Evolutionary conservation across 2,888 invertebrate species (phyloP).

Genomic region (Beris morrisii): DNA sequence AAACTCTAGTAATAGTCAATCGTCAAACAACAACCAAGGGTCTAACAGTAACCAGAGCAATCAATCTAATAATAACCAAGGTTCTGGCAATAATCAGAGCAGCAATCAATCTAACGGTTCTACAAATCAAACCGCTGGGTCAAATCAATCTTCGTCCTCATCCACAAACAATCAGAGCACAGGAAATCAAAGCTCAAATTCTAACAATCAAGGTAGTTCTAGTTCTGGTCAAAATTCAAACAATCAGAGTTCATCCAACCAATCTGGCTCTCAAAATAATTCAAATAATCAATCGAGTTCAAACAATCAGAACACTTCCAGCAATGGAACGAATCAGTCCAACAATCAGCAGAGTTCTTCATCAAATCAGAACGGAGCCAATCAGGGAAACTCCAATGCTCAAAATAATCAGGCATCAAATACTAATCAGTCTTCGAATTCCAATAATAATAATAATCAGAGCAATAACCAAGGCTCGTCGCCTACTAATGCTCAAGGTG

Average conservation of each 20-base stretch:
- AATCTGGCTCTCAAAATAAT: not conserved
- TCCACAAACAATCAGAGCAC: slow-evolving; percentile 7
- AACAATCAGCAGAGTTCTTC: slow-evolving; percentile 32
- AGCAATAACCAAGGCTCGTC: slow-evolving; percentile 32
- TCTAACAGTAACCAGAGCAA: slow-evolving; percentile 37
- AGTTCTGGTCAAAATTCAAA: not conserved
- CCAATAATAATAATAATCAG: too few relatives aligned
- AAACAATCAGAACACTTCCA: slow-evolving; percentile 6
- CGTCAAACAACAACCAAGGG: not conserved
- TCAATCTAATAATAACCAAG: slow-evolving; percentile 34
- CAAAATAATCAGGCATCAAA: slow-evolving; percentile 8
- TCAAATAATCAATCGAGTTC: not conserved
- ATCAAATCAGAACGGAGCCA: not conserved
- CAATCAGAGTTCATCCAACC: not conserved
- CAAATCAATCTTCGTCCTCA: slow-evolving; percentile 12
- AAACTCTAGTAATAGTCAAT: slow-evolving; percentile 9
- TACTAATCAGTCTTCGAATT: slow-evolving; percentile 19
- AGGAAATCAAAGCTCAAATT: slow-evolving; percentile 29
- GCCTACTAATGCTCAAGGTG: slow-evolving; percentile 40
- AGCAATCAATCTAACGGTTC: slow-evolving; percentile 19
- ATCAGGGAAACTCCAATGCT: slow-evolving; percentile 4
- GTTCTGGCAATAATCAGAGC: slow-evolving; percentile 19
- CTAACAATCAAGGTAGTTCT: slow-evolving; percentile 17
- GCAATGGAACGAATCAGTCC: slow-evolving; percentile 37
- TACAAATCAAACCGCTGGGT: slow-evolving; percentile 34